These are phyloP conservation scores for Excalfactoria chinensis DNA, from an alignment of 2,113 vertebrate genomes.

Conservation along the genomic window DNA sequence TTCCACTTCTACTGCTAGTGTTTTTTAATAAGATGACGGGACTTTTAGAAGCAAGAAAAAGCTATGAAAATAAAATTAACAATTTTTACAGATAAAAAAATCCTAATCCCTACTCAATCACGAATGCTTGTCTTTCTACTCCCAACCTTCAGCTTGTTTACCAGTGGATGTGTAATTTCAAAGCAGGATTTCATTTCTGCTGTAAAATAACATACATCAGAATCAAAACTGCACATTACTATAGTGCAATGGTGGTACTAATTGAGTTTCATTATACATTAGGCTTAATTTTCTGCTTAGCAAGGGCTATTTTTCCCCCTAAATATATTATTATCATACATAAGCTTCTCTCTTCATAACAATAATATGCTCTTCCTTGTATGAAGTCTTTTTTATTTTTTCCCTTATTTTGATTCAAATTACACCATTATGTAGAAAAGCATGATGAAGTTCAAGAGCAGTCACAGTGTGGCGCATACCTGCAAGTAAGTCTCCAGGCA, in stretches of 20 bases:
- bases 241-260: neutral
- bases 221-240: neutral
- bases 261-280: neutral
- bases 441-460: neutral
- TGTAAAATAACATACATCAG: neutral
- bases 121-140: neutral
- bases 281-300: conserved; percentile 3
- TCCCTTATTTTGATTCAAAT: neutral
- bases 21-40: neutral
- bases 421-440: neutral
- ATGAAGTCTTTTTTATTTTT: neutral
- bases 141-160: neutral
- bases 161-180: fast-evolving
- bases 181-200: neutral
- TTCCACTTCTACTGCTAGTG: neutral
- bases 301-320: neutral
- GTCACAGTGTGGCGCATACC: neutral
- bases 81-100: conserved; percentile 3
- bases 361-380: neutral
- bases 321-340: neutral
- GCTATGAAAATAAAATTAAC: neutral
- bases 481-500: neutral
- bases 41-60: neutral
- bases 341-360: neutral
- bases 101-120: neutral